phyloP scores from a whole-genome alignment of 2,797 vertebrate genomes.

The Melanotaenia pygmaea region DNA sequence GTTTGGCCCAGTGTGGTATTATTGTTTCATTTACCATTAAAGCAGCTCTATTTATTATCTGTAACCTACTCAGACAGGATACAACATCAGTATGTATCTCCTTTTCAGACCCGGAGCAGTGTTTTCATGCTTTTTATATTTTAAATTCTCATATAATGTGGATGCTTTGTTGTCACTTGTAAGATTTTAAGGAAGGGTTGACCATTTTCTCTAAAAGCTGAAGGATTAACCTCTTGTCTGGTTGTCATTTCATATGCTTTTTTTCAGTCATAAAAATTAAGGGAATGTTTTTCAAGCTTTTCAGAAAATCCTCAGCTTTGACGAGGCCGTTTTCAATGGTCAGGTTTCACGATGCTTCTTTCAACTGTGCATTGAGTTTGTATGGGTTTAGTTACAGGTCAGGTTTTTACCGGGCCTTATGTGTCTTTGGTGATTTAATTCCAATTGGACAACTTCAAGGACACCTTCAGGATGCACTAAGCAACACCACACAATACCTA shows the following conservation, averaged over 20 bases:
- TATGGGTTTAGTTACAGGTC: no score
- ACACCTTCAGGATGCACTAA: not conserved
- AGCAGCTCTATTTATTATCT: not conserved
- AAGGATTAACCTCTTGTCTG: no score
- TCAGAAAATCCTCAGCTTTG: no score
- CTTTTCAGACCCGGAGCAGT: not conserved
- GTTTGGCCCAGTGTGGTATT: slow-evolving; percentile 26
- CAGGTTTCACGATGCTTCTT: not conserved
- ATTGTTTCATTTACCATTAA: slow-evolving; percentile 10
- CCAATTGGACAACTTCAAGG: not conserved
- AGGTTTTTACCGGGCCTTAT: no score
- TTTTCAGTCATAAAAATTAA: no score
- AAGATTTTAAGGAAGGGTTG: no score
- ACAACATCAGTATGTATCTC: not conserved
- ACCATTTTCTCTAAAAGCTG: no score
- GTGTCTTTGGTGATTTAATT: not conserved
- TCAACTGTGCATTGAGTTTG: not conserved
- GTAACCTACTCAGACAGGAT: not conserved
- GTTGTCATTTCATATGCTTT: no score
- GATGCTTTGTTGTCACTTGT: no score
- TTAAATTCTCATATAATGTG: no score
- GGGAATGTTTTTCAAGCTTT: no score
- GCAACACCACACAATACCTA: not conserved
- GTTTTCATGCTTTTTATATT: not conserved
- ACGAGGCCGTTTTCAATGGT: no score